Percentiles rank a stretch among this genome's conserved stretches.
phyloP scores from a whole-genome alignment of 1,140 invertebrate genomes.

The Sitodiplosis mosellana region DNA sequence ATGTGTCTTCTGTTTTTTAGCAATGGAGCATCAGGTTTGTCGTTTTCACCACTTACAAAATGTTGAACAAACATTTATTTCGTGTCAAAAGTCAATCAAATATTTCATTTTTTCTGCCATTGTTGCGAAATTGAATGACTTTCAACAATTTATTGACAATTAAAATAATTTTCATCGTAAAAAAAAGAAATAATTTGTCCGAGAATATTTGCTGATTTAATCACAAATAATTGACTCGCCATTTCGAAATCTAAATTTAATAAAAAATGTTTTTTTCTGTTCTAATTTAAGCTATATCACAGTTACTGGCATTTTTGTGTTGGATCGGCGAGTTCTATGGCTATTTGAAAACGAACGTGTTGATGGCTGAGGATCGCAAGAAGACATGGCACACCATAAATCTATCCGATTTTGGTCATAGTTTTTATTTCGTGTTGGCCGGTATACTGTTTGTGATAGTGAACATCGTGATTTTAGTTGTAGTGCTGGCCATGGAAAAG shows the following conservation, averaged over 20 bases:
- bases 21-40: constrained; percentile 12
- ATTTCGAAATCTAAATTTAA: no score
- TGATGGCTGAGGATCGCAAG: constrained; percentile 15
- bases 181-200: no score
- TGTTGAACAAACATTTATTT: no score
- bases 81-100: no score
- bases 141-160: background rate
- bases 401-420: constrained; percentile 19
- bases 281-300: constrained; percentile 13
- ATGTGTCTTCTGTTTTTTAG: constrained; percentile 19
- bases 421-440: constrained; percentile 20
- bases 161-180: no score
- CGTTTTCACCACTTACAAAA: no score
- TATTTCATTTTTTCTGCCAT: no score
- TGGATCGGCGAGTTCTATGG: constrained; percentile 23
- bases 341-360: constrained; percentile 20
- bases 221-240: no score
- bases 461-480: constrained; percentile 17
- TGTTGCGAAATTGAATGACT: background rate
- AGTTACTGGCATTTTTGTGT: constrained; percentile 19
- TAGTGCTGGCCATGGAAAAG: constrained; percentile 13
- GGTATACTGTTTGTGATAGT: constrained; percentile 18
- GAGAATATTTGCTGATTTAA: no score
- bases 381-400: constrained; percentile 19
- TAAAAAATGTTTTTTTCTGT: background rate